These are phyloP conservation scores for Periophthalmus modestus DNA, from an alignment of 2,113 vertebrate species.

Conservation along the genomic window DNA sequence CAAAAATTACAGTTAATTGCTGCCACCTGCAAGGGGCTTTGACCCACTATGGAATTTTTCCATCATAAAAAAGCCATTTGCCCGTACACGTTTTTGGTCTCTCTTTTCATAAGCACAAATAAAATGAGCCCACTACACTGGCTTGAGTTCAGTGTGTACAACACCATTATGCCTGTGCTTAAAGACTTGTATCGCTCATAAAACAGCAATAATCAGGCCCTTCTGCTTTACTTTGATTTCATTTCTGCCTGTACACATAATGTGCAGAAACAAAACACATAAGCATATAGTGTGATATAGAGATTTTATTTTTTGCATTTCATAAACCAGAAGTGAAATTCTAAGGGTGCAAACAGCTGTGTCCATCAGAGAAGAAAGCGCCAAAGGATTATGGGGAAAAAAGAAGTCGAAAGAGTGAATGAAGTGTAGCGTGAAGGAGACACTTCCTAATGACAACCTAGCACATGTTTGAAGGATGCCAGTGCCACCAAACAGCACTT, in stretches of 20 bases:
- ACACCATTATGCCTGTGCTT: constrained; percentile 58
- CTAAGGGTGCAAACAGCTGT: constrained; percentile 13
- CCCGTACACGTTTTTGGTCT: constrained; percentile 56
- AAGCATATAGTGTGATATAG: constrained; percentile 34
- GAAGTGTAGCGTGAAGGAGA: constrained; percentile 67
- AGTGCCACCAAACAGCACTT: constrained; percentile 77
- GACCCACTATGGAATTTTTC: constrained; percentile 81
- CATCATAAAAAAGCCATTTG: constrained; percentile 80
- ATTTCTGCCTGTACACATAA: constrained; percentile 43
- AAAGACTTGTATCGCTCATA: constrained; percentile 55
- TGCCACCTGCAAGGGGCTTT: constrained; percentile 84
- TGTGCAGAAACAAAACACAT: constrained; percentile 31
- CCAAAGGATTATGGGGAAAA: constrained; percentile 39
- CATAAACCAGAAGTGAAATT: constrained; percentile 45
- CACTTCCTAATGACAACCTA: constrained; percentile 63
- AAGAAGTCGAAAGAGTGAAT: constrained; percentile 35
- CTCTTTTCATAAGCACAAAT: constrained; percentile 60
- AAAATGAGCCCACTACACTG: constrained; percentile 65
- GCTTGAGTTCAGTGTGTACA: constrained; percentile 50
- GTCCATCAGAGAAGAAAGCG: constrained; percentile 49
- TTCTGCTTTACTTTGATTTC: constrained; percentile 55
- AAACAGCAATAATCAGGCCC: constrained; percentile 61
- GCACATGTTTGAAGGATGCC: constrained; percentile 82
- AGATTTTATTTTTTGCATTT: constrained; percentile 39
- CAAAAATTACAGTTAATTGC: constrained; percentile 86